Evolutionary conservation across 1,140 invertebrate species (phyloP).

Genomic region (Pygmarrhopalites habei): DNA sequence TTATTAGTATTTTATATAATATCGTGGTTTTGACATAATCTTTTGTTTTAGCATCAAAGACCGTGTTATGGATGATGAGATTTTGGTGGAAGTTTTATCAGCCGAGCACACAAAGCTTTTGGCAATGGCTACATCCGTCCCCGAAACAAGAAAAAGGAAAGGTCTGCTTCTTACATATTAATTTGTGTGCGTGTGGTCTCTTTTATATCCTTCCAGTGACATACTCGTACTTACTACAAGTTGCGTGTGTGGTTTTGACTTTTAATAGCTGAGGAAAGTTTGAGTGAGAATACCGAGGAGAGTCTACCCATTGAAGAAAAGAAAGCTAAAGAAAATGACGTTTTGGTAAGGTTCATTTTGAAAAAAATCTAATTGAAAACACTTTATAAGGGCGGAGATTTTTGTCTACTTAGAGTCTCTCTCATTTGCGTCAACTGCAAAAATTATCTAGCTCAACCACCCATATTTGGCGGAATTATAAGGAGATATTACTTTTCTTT

Average conservation of each 20-base stretch:
- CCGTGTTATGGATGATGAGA: conserved; percentile 52
- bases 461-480: no score
- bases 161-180: conserved; percentile 5
- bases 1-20: no score
- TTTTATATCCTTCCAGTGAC: neutral
- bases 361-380: no score
- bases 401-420: no score
- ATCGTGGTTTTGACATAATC: no score
- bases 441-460: no score
- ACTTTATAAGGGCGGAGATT: no score
- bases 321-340: conserved; percentile 28
- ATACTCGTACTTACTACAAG: neutral
- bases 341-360: conserved; percentile 31
- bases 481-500: no score
- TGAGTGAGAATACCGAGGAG: neutral
- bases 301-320: conserved; percentile 7
- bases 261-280: conserved; percentile 22
- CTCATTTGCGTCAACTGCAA: no score
- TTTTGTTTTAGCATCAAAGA: conserved; percentile 54
- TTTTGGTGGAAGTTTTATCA: conserved; percentile 56
- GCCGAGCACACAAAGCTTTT: conserved; percentile 63
- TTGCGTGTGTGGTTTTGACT: neutral
- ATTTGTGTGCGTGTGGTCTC: neutral
- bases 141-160: conserved; percentile 25
- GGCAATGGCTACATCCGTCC: conserved; percentile 51